phyloP scores from a whole-genome alignment of 1,140 invertebrate genomes.

The Leptestheria dahalacensis region DNA sequence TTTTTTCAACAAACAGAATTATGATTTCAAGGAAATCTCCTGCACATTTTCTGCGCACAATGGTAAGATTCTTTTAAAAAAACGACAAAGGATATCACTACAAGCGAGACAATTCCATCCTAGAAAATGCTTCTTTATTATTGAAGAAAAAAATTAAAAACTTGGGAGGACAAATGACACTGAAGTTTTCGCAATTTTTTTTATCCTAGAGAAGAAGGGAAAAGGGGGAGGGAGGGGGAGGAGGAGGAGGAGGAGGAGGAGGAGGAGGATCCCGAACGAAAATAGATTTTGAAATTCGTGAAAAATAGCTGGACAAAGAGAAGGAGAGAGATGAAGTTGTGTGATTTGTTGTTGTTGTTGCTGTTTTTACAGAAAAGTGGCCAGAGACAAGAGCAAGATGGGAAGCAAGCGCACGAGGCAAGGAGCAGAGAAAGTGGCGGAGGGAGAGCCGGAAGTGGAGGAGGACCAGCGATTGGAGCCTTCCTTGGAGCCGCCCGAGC shows the following conservation, averaged over 20 bases:
- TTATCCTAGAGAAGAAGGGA: neutral
- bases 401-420: neutral
- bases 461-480: slow-evolving; percentile 5
- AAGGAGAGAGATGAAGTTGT: neutral
- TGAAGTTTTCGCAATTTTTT: too few relatives aligned
- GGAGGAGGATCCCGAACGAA: slow-evolving; percentile 1
- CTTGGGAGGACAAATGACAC: too few relatives aligned
- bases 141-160: neutral
- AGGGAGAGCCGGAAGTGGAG: slow-evolving; percentile 8
- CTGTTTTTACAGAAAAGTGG: neutral
- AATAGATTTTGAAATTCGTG: neutral
- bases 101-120: too few relatives aligned
- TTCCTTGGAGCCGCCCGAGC: slow-evolving; percentile 6
- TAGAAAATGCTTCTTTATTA: too few relatives aligned
- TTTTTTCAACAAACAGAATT: too few relatives aligned
- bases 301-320: slow-evolving; percentile 4
- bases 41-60: too few relatives aligned
- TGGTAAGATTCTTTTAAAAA: too few relatives aligned
- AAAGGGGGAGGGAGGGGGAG: slow-evolving; percentile 2
- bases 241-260: slow-evolving; percentile 7
- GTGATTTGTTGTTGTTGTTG: neutral
- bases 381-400: slow-evolving; percentile 9
- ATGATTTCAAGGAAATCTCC: too few relatives aligned
- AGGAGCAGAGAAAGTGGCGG: slow-evolving; percentile 1
- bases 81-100: too few relatives aligned